Percentiles rank a stretch among this genome's conserved stretches.
Conservation (phyloP, 2,797 vertebrate genomes). For the Myotis findleyi region DNA sequence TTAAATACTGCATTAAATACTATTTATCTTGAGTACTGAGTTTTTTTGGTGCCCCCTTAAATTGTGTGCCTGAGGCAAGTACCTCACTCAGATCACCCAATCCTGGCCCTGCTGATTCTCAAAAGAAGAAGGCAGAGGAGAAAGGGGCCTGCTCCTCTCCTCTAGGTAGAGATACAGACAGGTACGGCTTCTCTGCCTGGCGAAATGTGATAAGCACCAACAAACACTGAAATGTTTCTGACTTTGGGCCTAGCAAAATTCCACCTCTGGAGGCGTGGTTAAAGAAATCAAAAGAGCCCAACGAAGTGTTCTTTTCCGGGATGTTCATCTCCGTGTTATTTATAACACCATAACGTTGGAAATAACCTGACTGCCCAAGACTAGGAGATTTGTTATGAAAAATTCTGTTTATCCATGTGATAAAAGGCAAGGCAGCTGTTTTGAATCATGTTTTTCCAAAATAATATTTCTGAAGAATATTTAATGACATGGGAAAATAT, state of each 20-base stretch:
- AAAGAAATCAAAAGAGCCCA: neutral
- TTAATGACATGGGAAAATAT: constrained; percentile 70
- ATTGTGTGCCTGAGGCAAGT: neutral
- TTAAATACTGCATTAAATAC: neutral
- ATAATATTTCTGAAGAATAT: constrained; percentile 60
- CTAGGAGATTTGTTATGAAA: neutral
- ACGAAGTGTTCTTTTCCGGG: neutral
- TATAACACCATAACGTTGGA: neutral
- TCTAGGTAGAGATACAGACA: accelerated
- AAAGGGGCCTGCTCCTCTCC: neutral
- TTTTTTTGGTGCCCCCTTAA: neutral
- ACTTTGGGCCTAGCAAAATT: neutral
- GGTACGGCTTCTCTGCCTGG: neutral
- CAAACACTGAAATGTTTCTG: neutral
- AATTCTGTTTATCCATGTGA: neutral
- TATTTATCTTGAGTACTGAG: neutral
- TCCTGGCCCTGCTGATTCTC: neutral
- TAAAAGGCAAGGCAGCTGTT: constrained; percentile 63
- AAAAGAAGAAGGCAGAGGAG: neutral
- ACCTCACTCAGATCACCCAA: neutral
- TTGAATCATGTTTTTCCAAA: constrained; percentile 64
- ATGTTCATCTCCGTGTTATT: constrained; percentile 5
- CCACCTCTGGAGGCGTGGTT: neutral
- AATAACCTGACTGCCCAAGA: constrained; percentile 4
- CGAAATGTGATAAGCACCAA: neutral